Evolutionary conservation across 2,888 invertebrate species (phyloP), one percentile per base, ranked within the genome.

Genomic region (Stenodema calcarata): DNA sequence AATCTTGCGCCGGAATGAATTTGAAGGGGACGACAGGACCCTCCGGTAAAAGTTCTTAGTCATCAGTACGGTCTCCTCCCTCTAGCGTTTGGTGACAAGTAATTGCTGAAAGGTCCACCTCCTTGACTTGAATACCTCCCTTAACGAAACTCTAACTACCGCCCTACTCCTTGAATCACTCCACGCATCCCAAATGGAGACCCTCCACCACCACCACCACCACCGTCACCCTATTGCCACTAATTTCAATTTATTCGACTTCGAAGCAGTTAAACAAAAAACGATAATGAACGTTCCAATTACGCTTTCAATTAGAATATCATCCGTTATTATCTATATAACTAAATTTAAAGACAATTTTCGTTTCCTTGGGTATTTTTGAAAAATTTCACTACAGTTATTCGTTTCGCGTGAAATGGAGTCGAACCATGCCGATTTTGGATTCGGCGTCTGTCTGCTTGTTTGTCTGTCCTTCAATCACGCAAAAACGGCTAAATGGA

Each of bases 81-180:
- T 44, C 80, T 54, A 14, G 16, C 50, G 50, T 12, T 82, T 35
- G 82, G 82, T 82, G 82, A 82, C 82, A 82, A 82, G 82, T 82
- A 82, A 82, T 82, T 82, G 82, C 82, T 35, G 82, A 69, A 82
- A 82, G 69, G 82, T 82, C 82, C 42, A 62, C 82, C 82, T 82
- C 82, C 82, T 82, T 62, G 82, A 82, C 62, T 73, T 82, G 82
- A 82, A 82, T 82, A 42, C 42, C 82, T 82, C 41, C 82, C 62
- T 62, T 82, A 82, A 82, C 82, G 82, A 82, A 82, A 82, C 82
- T 11, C 82, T 69, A 82, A 82, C 82, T 82, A 82, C 62, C 69
- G 70, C 35, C 78, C 35, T 27, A n/a, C n/a, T n/a, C 47, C 79
- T 44, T 80, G 80, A 80, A 44, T 80, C 80, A 80, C 80, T 30